These are phyloP conservation scores for Falco biarmicus DNA, from an alignment of 2,797 vertebrate genomes.

Conservation along the genomic window DNA sequence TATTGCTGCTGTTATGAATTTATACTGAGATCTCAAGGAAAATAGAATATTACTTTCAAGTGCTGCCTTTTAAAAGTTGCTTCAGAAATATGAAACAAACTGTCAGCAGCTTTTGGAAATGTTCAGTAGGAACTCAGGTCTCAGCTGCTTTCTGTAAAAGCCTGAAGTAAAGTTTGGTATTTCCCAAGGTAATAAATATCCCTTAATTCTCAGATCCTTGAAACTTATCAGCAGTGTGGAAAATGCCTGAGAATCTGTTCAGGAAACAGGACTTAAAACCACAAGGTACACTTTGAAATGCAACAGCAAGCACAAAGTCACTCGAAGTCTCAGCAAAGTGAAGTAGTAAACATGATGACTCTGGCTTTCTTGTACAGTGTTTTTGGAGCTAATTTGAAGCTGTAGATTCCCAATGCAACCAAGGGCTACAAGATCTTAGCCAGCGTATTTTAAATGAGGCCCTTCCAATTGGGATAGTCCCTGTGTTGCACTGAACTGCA, in stretches of 20 bases:
- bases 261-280: neutral
- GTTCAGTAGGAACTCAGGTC: neutral
- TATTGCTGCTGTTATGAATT: neutral
- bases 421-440: constrained; percentile 58
- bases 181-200: neutral
- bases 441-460: constrained; percentile 72
- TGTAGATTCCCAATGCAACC: constrained; percentile 54
- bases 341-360: constrained; percentile 61
- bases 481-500: constrained; percentile 47
- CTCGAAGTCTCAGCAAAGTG: constrained; percentile 44
- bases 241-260: constrained; percentile 14
- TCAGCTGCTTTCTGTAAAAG: neutral
- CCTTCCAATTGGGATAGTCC: constrained; percentile 49
- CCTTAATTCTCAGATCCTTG: neutral
- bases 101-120: neutral
- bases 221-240: neutral
- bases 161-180: neutral
- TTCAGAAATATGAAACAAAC: neutral
- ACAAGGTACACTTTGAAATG: constrained; percentile 28
- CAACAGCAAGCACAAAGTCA: constrained; percentile 59
- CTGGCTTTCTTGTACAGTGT: constrained; percentile 25
- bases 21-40: neutral
- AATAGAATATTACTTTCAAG: neutral
- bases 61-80: neutral
- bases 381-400: constrained; percentile 66